phyloP scores from a whole-genome alignment of 2,888 invertebrate genomes.

The Prenolepis imparis region DNA sequence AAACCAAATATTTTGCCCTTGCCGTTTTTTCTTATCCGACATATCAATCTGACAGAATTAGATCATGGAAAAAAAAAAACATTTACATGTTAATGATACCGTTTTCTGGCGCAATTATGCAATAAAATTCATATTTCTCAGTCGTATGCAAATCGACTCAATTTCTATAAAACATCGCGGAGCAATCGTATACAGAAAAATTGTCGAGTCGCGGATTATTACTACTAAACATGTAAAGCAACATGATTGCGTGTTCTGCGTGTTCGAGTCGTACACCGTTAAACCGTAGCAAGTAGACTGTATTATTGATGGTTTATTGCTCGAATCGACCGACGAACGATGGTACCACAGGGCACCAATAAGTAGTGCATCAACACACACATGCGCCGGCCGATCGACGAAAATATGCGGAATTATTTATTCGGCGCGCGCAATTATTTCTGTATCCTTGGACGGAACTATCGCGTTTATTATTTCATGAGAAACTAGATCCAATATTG shows the following conservation, averaged over 20 bases:
- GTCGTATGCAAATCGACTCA: not conserved
- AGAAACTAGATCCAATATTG: conserved; percentile 20
- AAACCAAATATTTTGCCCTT: not conserved
- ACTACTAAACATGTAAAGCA: conserved; percentile 48
- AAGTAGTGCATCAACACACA: conserved; percentile 54
- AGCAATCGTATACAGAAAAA: conserved; percentile 16
- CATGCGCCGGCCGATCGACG: conserved; percentile 15
- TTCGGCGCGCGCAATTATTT: conserved; percentile 45
- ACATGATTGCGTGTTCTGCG: conserved; percentile 42
- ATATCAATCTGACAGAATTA: conserved; percentile 31
- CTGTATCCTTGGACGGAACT: conserved; percentile 34
- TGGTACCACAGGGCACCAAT: conserved; percentile 51
- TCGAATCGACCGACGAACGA: conserved; percentile 66
- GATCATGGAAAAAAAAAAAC: conserved; percentile 24
- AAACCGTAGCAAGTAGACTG: conserved; percentile 61
- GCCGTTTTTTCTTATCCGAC: not conserved
- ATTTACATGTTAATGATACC: conserved; percentile 16
- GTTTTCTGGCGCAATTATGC: conserved; percentile 27
- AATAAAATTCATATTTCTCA: conserved; percentile 22
- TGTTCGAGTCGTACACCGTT: conserved; percentile 54
- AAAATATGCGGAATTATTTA: conserved; percentile 46
- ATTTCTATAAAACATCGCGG: conserved; percentile 21
- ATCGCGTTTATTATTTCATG: conserved; percentile 43
- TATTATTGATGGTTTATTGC: conserved; percentile 74
- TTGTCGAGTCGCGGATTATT: conserved; percentile 5